phyloP scores from a whole-genome alignment of 1,140 invertebrate genomes.

The Mya arenaria region DNA sequence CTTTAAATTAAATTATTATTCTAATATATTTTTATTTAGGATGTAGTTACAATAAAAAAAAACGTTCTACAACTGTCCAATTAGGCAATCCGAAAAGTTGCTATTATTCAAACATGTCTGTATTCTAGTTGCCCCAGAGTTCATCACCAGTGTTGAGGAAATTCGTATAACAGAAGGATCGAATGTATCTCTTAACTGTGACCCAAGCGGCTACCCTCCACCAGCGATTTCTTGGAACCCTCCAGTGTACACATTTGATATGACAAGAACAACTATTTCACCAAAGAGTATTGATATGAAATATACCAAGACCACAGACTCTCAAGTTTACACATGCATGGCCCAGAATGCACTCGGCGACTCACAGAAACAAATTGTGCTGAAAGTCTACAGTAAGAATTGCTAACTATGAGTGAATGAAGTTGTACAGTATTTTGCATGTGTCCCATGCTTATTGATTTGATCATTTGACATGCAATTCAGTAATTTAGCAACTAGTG shows the following conservation, averaged over 20 bases:
- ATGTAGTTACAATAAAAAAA: too few relatives aligned
- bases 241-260: background rate
- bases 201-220: conserved; percentile 36
- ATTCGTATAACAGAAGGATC: conserved; percentile 42
- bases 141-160: conserved; percentile 12
- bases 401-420: too few relatives aligned
- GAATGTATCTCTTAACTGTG: conserved; percentile 31
- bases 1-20: background rate
- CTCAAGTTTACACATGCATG: conserved; percentile 1
- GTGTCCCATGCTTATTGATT: background rate
- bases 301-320: conserved; percentile 1
- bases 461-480: background rate
- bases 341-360: conserved; percentile 36
- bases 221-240: conserved; percentile 31
- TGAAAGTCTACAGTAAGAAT: conserved; percentile 46
- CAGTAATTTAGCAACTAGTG: background rate
- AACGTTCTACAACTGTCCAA: too few relatives aligned
- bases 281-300: background rate
- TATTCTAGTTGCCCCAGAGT: conserved; percentile 25
- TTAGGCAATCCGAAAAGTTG: too few relatives aligned
- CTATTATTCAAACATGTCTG: too few relatives aligned
- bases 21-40: background rate
- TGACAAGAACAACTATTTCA: background rate
- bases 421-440: background rate
- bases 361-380: conserved; percentile 22